Percentiles rank a stretch among this genome's conserved stretches.
Evolutionary conservation across 2,797 vertebrate genomes (phyloP).

Genomic region (Danio jaintianensis): DNA sequence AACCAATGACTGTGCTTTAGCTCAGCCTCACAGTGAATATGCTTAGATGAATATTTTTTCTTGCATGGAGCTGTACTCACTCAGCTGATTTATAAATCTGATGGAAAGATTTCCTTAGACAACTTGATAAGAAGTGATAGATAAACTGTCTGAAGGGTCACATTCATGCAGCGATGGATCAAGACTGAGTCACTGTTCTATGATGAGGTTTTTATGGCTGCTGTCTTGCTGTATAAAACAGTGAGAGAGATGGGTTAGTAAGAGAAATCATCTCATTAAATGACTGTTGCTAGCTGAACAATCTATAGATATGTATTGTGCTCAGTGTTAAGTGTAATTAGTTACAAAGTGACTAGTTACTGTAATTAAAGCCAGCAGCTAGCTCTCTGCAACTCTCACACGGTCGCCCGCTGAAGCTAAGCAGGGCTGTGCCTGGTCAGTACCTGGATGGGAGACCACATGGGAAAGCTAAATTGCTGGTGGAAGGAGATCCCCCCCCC

Average conservation of each 20-base stretch:
- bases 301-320: neutral
- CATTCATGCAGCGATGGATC: slow-evolving; percentile 6
- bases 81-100: slow-evolving; percentile 25
- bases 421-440: too few species aligned
- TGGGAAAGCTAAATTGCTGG: too few species aligned
- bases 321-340: too few species aligned
- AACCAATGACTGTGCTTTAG: slow-evolving; percentile 32
- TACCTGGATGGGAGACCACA: too few species aligned
- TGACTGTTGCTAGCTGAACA: neutral
- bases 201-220: neutral
- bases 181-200: neutral
- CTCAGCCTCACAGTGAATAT: slow-evolving; percentile 18
- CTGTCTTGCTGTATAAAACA: neutral
- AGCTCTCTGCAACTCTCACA: too few species aligned
- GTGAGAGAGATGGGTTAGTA: neutral
- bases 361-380: too few species aligned
- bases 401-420: too few species aligned
- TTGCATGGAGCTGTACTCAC: slow-evolving; percentile 8
- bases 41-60: slow-evolving; percentile 25
- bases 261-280: neutral
- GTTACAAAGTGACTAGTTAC: too few species aligned
- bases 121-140: slow-evolving; percentile 36
- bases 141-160: slow-evolving; percentile 20
- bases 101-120: slow-evolving; percentile 19
- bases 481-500: too few species aligned